phyloP scores from a whole-genome alignment of 2,888 invertebrate species.

The Tineola bisselliella region DNA sequence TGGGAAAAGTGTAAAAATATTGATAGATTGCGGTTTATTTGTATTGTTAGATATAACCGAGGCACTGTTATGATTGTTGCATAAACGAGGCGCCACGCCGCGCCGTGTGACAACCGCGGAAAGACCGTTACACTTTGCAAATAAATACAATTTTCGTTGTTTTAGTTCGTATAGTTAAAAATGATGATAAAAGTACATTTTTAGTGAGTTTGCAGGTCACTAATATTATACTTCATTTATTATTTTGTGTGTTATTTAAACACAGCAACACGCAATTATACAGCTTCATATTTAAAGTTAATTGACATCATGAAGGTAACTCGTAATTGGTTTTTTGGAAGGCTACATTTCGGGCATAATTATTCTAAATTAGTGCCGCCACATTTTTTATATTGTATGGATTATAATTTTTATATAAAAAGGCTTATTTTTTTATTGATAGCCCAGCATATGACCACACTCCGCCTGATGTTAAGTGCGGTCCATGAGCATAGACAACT shows the following conservation, averaged over 20 bases:
- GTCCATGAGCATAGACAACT: too few species aligned
- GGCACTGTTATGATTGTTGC: conserved; percentile 18
- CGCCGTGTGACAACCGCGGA: conserved; percentile 26
- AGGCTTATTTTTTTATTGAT: too few species aligned
- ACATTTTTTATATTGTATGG: background rate
- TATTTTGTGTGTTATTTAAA: too few species aligned
- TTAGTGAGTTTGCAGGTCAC: too few species aligned
- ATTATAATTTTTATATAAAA: too few species aligned
- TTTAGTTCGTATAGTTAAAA: too few species aligned
- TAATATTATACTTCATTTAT: too few species aligned
- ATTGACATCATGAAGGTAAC: background rate
- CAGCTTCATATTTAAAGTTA: background rate
- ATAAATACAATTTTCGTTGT: too few species aligned
- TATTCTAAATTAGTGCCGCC: background rate
- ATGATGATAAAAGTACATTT: too few species aligned
- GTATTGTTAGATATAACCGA: background rate
- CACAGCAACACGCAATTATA: too few species aligned
- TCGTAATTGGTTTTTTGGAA: background rate
- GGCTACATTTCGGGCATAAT: background rate
- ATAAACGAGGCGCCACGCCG: conserved; percentile 22
- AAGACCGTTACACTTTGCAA: conserved; percentile 15
- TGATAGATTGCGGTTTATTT: conserved; percentile 39
- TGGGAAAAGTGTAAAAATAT: conserved; percentile 53
- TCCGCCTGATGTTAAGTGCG: too few species aligned
- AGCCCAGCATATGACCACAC: too few species aligned